These are phyloP conservation scores for Trichechus manatus DNA, from an alignment of 2,113 vertebrate genomes.

Conservation along the genomic window DNA sequence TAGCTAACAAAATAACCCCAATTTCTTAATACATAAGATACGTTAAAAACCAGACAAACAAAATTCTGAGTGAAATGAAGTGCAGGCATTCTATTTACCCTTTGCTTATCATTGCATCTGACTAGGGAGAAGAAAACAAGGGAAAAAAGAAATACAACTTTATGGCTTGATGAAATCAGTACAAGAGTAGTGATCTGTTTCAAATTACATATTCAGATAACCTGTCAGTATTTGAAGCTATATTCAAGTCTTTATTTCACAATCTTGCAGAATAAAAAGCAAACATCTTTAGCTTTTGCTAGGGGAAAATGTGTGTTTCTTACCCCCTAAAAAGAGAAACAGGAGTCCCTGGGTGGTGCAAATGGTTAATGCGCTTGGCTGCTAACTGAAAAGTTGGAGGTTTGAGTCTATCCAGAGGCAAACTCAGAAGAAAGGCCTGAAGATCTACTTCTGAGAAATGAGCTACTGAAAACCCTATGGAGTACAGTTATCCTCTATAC, in stretches of 20 bases:
- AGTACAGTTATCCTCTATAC: background rate
- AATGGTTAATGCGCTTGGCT: background rate
- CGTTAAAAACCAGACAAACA: background rate
- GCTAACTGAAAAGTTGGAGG: background rate
- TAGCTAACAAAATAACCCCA: background rate
- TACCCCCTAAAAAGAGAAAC: background rate
- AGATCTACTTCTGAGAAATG: background rate
- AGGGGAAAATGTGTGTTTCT: constrained; percentile 1
- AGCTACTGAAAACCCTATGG: background rate
- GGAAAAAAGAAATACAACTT: background rate
- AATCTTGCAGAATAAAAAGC: background rate
- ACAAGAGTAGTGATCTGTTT: background rate
- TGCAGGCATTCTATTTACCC: constrained; percentile 53
- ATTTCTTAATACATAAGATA: constrained; percentile 26
- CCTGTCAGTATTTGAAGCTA: background rate
- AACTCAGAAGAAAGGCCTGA: background rate
- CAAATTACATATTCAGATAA: constrained; percentile 30
- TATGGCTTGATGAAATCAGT: background rate
- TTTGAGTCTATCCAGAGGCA: background rate
- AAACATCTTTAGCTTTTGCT: constrained; percentile 38
- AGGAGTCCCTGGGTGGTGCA: background rate
- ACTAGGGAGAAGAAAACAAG: background rate
- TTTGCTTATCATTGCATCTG: constrained; percentile 14
- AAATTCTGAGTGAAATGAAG: constrained; percentile 13
- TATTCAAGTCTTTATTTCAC: constrained; percentile 35